Conservation (phyloP, 2,113 vertebrate species). For the Notarius lentiginosus region DNA sequence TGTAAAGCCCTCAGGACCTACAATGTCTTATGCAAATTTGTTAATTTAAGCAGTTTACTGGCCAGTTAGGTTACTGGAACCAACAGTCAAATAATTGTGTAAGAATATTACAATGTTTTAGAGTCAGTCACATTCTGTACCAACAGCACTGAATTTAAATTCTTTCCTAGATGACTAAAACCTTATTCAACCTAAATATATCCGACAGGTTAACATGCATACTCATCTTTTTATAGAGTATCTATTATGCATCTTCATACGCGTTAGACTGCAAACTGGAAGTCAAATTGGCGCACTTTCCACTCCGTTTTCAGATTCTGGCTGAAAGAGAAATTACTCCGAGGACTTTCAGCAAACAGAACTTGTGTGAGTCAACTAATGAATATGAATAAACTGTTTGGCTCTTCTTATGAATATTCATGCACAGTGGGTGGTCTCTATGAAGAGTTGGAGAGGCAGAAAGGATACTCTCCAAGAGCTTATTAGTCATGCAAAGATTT, state of each 20-base stretch:
- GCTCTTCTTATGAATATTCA: conserved; percentile 11
- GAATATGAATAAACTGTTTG: background rate
- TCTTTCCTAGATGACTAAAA: background rate
- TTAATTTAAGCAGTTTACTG: background rate
- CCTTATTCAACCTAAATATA: background rate
- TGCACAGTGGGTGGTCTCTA: background rate
- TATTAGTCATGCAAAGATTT: background rate
- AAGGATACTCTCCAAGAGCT: background rate
- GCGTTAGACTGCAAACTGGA: background rate
- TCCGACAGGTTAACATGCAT: background rate
- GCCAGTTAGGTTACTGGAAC: background rate
- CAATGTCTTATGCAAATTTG: background rate
- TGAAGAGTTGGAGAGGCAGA: background rate
- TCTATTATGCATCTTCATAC: background rate
- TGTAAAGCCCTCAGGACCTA: background rate
- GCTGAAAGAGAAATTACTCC: background rate
- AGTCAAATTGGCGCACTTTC: background rate
- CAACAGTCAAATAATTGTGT: background rate
- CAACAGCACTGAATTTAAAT: background rate
- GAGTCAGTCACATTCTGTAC: background rate
- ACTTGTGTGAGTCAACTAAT: background rate
- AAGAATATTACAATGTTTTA: background rate
- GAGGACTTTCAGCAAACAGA: background rate
- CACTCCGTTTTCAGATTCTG: too few species aligned
- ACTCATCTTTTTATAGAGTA: background rate